Evolutionary conservation across 2,113 vertebrate genomes (phyloP).

Genomic region (Notechis scutatus): DNA sequence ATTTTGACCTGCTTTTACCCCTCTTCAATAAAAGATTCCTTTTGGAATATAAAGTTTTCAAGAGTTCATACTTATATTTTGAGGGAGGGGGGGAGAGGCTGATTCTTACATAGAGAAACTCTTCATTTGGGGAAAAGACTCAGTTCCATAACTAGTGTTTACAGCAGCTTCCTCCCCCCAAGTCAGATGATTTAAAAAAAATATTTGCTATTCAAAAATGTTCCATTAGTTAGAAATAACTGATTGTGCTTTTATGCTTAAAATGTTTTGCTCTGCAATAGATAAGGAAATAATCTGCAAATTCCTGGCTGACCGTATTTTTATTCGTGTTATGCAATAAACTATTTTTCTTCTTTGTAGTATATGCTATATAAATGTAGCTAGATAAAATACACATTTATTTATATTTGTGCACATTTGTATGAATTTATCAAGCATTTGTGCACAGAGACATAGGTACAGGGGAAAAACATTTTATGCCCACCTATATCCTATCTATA

Average conservation of each 20-base stretch:
- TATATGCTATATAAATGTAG: background rate
- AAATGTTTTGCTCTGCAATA: background rate
- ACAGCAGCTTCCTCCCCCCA: background rate
- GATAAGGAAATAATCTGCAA: background rate
- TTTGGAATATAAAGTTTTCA: too few species aligned
- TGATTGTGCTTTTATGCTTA: background rate
- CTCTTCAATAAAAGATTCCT: too few species aligned
- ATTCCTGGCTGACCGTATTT: background rate
- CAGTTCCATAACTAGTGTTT: background rate
- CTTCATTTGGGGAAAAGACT: background rate
- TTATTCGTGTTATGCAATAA: background rate
- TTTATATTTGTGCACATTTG: background rate
- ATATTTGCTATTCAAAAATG: background rate
- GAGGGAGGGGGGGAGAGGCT: too few species aligned
- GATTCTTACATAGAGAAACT: background rate
- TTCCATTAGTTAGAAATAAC: background rate
- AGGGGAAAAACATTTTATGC: conserved; percentile 37
- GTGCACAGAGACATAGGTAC: conserved; percentile 15
- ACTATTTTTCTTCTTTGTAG: background rate
- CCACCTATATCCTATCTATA: conserved; percentile 57
- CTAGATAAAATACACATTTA: background rate
- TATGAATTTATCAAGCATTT: conserved; percentile 11
- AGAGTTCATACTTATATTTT: too few species aligned
- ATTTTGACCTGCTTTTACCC: too few species aligned
- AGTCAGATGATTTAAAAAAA: background rate